Base-by-base conservation (phyloP, 2,797 vertebrate species). In the Catamblyrhynchus diadema region DNA sequence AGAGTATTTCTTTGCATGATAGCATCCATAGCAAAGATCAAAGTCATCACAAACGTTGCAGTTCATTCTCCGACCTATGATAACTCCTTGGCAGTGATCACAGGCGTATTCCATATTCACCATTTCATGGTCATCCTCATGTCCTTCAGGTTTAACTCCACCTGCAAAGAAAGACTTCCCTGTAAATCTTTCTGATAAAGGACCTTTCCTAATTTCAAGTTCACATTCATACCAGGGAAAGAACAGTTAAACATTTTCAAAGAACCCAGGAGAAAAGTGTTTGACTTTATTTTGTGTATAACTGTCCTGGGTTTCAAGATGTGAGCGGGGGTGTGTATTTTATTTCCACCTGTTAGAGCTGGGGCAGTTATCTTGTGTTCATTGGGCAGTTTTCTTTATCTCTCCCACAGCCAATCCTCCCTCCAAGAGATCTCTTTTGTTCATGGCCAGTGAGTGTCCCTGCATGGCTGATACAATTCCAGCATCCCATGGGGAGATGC, bases 81-180 rank as follows among this genome's bases (percentile, higher is more conserved):
- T 99, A 84, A 99, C 98, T 33, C 99, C 99, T 93, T 99, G 99
- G 94, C 99, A 99, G 89, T 99, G 98, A 97, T 99, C 98, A 67
- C 99, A 99, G 64, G 99, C 98, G 12, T 99, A 99, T 50, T 99
- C 99, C 99, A 99, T 99, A 97, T 99, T 99, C 78, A 99, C 99
- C 99, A 99, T 99, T 96, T 99, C 99, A 27, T 99, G 99, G 91
- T 99, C 98, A 56, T 99, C 99, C 95, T 99, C 99, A 0, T 99
- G 99, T n/a, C 99, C 99, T 94, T 99, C 99, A 0, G 99, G 99
- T 92, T 99, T 99, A 82, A 99, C 99, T 21, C 99, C 99, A 94
- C 99, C 99, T 99, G 94, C 6, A n/a, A 67, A 86, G 33, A 66
- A 83, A 67, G 18, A 66, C 33, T 69, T 32, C 47, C 19, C 11